phyloP scores from a whole-genome alignment of 2,113 vertebrate species.

The Daboia siamensis region DNA sequence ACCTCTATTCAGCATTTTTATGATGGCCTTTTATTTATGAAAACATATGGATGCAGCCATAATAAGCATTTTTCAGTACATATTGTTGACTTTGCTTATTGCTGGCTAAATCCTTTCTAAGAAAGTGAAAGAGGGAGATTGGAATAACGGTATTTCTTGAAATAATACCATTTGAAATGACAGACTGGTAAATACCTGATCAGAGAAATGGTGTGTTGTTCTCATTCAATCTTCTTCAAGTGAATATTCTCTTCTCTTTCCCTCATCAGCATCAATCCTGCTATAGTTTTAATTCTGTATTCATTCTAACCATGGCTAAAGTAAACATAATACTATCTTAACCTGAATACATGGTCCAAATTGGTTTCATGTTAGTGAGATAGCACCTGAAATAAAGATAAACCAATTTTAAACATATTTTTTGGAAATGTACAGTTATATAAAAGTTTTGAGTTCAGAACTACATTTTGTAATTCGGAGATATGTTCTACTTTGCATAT shows the following conservation, averaged over 20 bases:
- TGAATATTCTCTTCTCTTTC: neutral
- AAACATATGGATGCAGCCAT: neutral
- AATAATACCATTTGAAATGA: slow-evolving; percentile 4
- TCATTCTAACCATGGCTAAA: neutral
- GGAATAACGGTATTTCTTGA: slow-evolving; percentile 1
- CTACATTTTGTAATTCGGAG: neutral
- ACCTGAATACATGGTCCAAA: neutral
- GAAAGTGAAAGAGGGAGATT: neutral
- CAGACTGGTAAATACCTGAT: neutral
- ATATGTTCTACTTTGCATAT: neutral
- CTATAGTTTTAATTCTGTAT: neutral
- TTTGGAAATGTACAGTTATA: neutral
- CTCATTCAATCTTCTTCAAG: neutral
- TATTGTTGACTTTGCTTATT: slow-evolving; percentile 16
- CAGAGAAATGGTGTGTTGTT: neutral
- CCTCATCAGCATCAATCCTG: neutral
- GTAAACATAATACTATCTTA: neutral
- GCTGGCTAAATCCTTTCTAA: neutral
- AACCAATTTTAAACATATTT: neutral
- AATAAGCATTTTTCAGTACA: slow-evolving; percentile 4
- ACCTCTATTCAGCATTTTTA: slow-evolving; percentile 27
- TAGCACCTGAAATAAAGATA: neutral
- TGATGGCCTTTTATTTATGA: neutral
- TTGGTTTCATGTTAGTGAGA: neutral
- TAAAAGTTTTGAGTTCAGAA: neutral